phyloP scores from a whole-genome alignment of 2,797 vertebrate genomes.

The Spinibarbus caldwelli region DNA sequence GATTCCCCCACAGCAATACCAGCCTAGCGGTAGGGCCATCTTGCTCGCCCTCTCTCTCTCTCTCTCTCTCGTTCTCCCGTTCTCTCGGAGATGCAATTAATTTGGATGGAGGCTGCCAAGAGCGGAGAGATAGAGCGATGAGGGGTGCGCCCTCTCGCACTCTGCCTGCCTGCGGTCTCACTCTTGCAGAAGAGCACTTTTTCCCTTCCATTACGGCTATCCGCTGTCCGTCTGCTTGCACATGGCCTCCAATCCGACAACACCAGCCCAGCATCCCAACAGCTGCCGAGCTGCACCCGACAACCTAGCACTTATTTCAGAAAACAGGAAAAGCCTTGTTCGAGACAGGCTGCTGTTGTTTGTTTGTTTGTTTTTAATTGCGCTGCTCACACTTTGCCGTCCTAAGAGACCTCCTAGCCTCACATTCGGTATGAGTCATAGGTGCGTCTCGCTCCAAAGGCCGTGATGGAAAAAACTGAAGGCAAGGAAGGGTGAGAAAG shows the following conservation, averaged over 20 bases:
- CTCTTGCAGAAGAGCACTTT: conserved; percentile 52
- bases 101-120: conserved; percentile 83
- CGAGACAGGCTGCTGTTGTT: conserved; percentile 25
- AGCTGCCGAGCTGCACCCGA: conserved; percentile 16
- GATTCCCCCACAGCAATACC: conserved; percentile 82
- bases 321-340: conserved; percentile 22
- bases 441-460: conserved; percentile 55
- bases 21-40: conserved; percentile 71
- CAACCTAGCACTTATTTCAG: conserved; percentile 5
- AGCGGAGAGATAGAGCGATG: conserved; percentile 79
- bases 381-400: conserved; percentile 37
- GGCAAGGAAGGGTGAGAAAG: conserved; percentile 33
- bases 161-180: conserved; percentile 57
- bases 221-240: conserved; percentile 53
- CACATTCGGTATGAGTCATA: conserved; percentile 55
- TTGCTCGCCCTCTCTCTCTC: conserved; percentile 71
- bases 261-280: conserved; percentile 46
- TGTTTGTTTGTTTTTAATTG: conserved; percentile 53
- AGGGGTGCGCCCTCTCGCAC: conserved; percentile 77
- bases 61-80: conserved; percentile 76
- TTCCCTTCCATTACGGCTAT: conserved; percentile 59
- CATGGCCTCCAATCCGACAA: conserved; percentile 56
- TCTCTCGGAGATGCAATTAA: conserved; percentile 85
- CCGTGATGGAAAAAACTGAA: conserved; percentile 39
- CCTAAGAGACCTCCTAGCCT: conserved; percentile 42